phyloP scores from a whole-genome alignment of 35 echinoderm and acorn worm genomes.

The Lytechinus variegatus region DNA sequence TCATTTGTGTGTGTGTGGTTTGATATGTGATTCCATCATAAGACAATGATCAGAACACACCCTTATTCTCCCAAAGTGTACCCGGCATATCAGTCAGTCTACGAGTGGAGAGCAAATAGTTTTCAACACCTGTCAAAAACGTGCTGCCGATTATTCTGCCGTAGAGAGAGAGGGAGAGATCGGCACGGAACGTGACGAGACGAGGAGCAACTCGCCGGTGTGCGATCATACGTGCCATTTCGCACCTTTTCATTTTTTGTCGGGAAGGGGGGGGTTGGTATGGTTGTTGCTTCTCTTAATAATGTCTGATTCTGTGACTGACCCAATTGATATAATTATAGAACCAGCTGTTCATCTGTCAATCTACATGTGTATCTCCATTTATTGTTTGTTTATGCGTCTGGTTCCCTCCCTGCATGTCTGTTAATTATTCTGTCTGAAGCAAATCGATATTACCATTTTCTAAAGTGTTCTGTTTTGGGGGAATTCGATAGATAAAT shows the following conservation, averaged over 20 bases:
- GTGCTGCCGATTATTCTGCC: neutral
- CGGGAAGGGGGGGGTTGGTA: too few relatives aligned
- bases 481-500: too few relatives aligned
- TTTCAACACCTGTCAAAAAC: constrained; percentile 18
- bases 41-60: too few relatives aligned
- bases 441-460: neutral
- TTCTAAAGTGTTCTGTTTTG: neutral
- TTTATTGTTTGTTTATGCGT: neutral
- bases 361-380: neutral
- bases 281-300: neutral
- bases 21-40: too few relatives aligned
- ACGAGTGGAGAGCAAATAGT: neutral
- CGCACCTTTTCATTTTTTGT: neutral
- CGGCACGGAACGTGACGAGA: neutral
- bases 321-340: neutral
- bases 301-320: neutral
- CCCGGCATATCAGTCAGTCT: neutral
- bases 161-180: neutral
- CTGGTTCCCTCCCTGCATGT: neutral
- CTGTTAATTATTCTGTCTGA: neutral
- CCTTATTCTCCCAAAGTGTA: neutral
- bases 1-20: too few relatives aligned
- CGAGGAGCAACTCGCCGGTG: neutral
- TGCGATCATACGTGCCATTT: neutral
- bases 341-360: neutral